phyloP scores from a whole-genome alignment of 2,888 invertebrate species.

The Xestia xanthographa region DNA sequence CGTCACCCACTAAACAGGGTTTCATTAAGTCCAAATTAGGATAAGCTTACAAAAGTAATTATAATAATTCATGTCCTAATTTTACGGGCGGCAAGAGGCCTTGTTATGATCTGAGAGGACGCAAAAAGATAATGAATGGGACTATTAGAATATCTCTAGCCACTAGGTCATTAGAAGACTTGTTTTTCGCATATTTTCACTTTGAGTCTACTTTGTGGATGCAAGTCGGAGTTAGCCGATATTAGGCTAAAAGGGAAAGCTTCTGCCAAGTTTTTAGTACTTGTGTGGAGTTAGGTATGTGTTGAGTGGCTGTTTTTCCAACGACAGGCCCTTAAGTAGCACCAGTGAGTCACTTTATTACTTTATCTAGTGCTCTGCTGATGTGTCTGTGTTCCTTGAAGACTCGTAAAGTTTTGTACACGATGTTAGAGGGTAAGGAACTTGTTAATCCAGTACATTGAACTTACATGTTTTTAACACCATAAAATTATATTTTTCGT shows the following conservation, averaged over 20 bases:
- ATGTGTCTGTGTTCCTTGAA: slow-evolving; percentile 6
- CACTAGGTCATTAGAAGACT: slow-evolving; percentile 66
- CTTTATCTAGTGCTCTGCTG: slow-evolving; percentile 22
- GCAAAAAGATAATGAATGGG: slow-evolving; percentile 68
- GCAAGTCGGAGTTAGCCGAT: slow-evolving; percentile 60
- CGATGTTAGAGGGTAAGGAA: slow-evolving; percentile 19
- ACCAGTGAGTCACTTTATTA: slow-evolving; percentile 16
- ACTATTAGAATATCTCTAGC: slow-evolving; percentile 65
- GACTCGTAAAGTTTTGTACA: neutral
- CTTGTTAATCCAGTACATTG: slow-evolving; percentile 37
- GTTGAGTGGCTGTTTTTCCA: slow-evolving; percentile 25
- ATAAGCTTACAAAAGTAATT: slow-evolving; percentile 68
- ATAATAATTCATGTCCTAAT: slow-evolving; percentile 72
- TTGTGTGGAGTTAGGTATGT: slow-evolving; percentile 43
- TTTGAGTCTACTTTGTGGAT: slow-evolving; percentile 61
- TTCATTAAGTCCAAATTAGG: slow-evolving; percentile 61
- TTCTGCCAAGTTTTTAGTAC: slow-evolving; percentile 56
- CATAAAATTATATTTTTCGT: slow-evolving; percentile 17
- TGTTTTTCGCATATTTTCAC: slow-evolving; percentile 72
- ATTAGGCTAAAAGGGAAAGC: slow-evolving; percentile 68
- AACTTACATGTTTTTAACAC: slow-evolving; percentile 25
- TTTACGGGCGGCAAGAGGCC: slow-evolving; percentile 65
- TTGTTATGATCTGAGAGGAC: slow-evolving; percentile 62
- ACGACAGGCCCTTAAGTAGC: slow-evolving; percentile 33
- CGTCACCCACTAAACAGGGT: slow-evolving; percentile 62